These are phyloP conservation scores for Willisornis vidua DNA, from an alignment of 2,113 vertebrate species.

Conservation along the genomic window DNA sequence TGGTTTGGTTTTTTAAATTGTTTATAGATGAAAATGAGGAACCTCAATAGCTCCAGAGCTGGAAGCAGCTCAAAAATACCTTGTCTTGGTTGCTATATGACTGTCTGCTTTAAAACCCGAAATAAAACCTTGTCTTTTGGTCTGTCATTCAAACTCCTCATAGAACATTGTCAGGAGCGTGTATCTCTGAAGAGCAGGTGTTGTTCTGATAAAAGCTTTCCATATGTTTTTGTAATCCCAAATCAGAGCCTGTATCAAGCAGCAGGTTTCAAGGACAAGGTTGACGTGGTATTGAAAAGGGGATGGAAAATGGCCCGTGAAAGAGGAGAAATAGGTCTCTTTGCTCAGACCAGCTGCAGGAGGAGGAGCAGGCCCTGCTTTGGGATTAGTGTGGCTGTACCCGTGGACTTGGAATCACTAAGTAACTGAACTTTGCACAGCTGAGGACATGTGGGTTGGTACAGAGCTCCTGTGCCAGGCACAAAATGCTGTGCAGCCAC, in stretches of 20 bases:
- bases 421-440: not conserved
- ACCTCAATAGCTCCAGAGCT: not conserved
- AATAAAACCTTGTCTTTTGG: conserved; percentile 17
- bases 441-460: rapidly evolving
- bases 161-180: not conserved
- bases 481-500: not conserved
- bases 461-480: not conserved
- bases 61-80: not conserved
- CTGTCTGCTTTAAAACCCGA: not conserved
- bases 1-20: conserved; percentile 12
- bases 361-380: not conserved
- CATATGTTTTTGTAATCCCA: not conserved
- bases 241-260: not conserved
- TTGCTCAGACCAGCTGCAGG: not conserved
- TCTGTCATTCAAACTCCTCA: not conserved
- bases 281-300: not conserved
- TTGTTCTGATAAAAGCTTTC: conserved; percentile 2
- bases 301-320: not conserved
- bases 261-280: not conserved
- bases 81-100: not conserved
- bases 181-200: not conserved
- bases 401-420: not conserved
- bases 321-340: not conserved
- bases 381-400: not conserved
- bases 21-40: conserved; percentile 39